Conservation (phyloP, 2,888 invertebrate species). For the Eupithecia inturbata region DNA sequence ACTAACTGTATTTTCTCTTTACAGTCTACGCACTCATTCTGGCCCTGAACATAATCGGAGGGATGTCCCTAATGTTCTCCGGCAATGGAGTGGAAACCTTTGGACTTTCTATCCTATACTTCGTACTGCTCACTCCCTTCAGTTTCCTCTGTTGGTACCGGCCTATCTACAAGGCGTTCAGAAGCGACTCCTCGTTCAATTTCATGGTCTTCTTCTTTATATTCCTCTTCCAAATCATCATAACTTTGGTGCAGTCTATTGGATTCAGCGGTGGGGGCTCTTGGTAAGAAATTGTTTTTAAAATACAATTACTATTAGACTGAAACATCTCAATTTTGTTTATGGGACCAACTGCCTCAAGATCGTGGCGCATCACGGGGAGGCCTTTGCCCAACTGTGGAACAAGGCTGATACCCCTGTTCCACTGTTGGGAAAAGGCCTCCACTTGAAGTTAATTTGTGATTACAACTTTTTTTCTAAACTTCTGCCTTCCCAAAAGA, state of each 20-base stretch:
- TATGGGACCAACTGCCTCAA: not conserved
- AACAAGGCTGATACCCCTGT: too few species aligned
- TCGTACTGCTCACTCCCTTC: conserved; percentile 96
- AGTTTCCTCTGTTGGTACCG: conserved; percentile 99
- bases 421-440: too few species aligned
- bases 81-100: conserved; percentile 87
- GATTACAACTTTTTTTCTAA: too few species aligned
- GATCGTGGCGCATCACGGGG: not conserved
- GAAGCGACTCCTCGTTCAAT: conserved; percentile 99
- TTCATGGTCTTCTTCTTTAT: conserved; percentile 99
- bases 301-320: not conserved
- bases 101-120: conserved; percentile 94
- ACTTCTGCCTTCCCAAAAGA: too few species aligned
- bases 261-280: conserved; percentile 94
- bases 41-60: conserved; percentile 93
- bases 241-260: conserved; percentile 94
- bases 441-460: too few species aligned
- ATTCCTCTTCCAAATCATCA: conserved; percentile 97
- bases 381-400: too few species aligned
- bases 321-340: not conserved
- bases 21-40: conserved; percentile 95
- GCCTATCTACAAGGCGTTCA: conserved; percentile 99
- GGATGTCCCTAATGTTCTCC: conserved; percentile 89
- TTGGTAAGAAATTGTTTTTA: conserved; percentile 86
- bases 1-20: conserved; percentile 56